A percentile compares a stretch with the other conserved stretches of the same genome.
Evolutionary conservation across 2,113 vertebrate genomes (phyloP).

Genomic region (Cephalophus harveyi): DNA sequence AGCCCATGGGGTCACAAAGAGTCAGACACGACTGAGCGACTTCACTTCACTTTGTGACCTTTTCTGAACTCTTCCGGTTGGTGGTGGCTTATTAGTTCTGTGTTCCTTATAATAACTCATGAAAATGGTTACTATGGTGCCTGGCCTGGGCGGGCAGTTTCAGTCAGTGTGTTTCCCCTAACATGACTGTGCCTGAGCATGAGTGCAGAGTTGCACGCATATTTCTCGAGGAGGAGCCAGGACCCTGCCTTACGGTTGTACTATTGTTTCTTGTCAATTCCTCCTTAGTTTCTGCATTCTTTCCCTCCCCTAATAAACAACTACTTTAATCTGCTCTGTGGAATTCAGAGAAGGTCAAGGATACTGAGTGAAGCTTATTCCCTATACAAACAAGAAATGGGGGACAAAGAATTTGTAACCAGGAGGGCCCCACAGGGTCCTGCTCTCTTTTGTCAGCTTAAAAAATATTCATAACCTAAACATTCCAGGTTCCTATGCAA

Average conservation of each 20-base stretch:
- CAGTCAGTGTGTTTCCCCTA: neutral
- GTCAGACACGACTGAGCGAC: no score
- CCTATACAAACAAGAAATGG: neutral
- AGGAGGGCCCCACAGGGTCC: neutral
- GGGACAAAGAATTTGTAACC: neutral
- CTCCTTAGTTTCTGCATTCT: neutral
- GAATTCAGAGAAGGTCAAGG: neutral
- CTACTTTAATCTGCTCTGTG: neutral
- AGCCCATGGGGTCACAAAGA: no score
- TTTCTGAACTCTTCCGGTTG: fast-evolving
- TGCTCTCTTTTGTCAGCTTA: neutral
- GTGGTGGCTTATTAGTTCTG: neutral
- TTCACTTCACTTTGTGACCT: neutral
- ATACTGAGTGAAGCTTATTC: neutral
- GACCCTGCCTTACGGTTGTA: neutral
- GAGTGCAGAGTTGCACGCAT: neutral
- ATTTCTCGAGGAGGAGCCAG: neutral
- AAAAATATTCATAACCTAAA: neutral
- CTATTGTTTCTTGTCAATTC: neutral
- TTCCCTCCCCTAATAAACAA: neutral
- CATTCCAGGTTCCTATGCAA: no score
- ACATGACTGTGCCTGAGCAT: neutral
- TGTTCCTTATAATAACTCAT: neutral
- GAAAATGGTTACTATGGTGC: neutral
- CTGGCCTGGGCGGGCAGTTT: neutral